These are phyloP conservation scores for Acanthosepion esculentum DNA, from an alignment of 2,888 invertebrate genomes.

Conservation along the genomic window DNA sequence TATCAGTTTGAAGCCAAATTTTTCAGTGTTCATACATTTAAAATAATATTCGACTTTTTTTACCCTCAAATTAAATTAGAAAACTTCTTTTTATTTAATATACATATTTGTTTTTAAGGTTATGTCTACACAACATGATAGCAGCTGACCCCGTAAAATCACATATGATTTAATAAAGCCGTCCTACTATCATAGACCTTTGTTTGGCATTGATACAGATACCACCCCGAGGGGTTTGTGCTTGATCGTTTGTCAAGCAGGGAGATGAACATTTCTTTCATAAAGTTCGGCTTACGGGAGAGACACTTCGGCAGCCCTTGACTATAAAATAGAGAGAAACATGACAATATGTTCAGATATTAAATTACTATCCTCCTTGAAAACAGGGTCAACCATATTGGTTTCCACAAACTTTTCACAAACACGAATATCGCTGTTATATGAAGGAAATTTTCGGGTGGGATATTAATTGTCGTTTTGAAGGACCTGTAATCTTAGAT, in stretches of 20 bases:
- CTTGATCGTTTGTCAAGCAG: neutral
- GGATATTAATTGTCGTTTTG: neutral
- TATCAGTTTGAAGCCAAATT: too few relatives aligned
- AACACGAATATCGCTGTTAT: neutral
- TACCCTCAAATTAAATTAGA: too few relatives aligned
- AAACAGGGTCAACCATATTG: neutral
- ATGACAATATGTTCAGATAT: neutral
- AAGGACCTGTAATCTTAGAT: neutral
- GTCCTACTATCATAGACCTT: neutral
- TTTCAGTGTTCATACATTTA: too few relatives aligned
- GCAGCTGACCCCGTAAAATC: neutral
- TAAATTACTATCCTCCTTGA: neutral
- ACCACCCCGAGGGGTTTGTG: neutral
- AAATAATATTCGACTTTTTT: too few relatives aligned
- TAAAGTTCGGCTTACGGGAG: neutral
- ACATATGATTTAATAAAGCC: neutral
- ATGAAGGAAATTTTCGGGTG: neutral
- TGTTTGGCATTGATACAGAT: neutral
- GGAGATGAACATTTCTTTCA: neutral
- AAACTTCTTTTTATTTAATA: too few relatives aligned
- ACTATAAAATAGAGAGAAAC: neutral
- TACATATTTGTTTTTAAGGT: too few relatives aligned
- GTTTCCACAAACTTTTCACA: neutral
- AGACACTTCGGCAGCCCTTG: neutral
- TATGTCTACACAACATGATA: neutral